Percentiles rank a stretch among this genome's conserved stretches.
Conservation (phyloP, 2,113 vertebrate genomes). For the Pseudorasbora parva region DNA sequence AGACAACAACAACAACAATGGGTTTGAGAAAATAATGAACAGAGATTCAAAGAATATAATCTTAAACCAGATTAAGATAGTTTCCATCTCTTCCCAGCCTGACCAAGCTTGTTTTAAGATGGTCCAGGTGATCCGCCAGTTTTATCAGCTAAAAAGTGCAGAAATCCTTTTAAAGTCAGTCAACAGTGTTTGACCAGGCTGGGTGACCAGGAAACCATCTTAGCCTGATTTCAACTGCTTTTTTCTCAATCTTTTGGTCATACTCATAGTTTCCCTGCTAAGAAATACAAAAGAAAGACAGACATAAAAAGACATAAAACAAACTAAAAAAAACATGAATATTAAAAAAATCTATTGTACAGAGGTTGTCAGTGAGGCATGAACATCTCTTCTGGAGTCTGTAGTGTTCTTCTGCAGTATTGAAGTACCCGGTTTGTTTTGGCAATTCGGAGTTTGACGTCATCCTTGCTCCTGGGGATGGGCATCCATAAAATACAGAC, state of each 20-base stretch:
- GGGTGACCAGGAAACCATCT: background rate
- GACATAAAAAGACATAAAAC: background rate
- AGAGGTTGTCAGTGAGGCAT: background rate
- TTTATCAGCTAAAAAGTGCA: background rate
- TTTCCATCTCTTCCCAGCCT: background rate
- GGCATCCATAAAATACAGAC: slow-evolving; percentile 8
- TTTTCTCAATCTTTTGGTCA: background rate
- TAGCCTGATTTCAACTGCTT: background rate
- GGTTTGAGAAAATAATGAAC: background rate
- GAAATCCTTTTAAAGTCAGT: background rate
- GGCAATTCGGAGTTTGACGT: slow-evolving; percentile 35
- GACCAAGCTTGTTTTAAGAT: background rate
- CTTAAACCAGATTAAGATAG: background rate
- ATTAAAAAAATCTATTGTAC: background rate
- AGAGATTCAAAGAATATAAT: background rate
- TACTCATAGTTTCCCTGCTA: background rate
- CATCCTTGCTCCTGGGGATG: slow-evolving; percentile 5
- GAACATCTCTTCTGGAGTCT: slow-evolving; percentile 4
- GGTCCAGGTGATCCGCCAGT: background rate
- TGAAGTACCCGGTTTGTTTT: slow-evolving; percentile 20
- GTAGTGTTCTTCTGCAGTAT: background rate
- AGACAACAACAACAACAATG: too few relatives aligned
- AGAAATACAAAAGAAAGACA: background rate
- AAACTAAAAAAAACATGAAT: background rate
- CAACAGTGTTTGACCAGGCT: background rate